phyloP scores from a whole-genome alignment of 1,140 invertebrate species.

The Akabosia matsudoensis region DNA sequence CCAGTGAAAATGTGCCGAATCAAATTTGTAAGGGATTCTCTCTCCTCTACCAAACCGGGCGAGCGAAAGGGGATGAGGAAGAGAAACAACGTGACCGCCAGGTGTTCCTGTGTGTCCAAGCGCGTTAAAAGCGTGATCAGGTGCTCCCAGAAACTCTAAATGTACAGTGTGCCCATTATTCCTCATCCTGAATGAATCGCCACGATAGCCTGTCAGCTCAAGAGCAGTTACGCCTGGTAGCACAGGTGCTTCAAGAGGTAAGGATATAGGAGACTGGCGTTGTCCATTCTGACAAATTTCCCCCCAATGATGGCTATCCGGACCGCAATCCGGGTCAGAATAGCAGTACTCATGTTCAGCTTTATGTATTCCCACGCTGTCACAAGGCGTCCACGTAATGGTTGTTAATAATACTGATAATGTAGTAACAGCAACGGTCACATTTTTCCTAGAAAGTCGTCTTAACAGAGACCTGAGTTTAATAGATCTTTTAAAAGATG shows the following conservation, averaged over 20 bases:
- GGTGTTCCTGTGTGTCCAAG: background rate
- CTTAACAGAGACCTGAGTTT: too few relatives aligned
- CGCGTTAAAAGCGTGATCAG: background rate
- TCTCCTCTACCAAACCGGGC: background rate
- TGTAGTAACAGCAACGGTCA: too few relatives aligned
- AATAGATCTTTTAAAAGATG: too few relatives aligned
- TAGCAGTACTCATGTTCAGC: background rate
- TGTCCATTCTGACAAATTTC: background rate
- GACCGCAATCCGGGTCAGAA: slow-evolving; percentile 11
- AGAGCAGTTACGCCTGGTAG: background rate
- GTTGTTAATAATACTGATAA: too few relatives aligned
- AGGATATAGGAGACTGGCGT: background rate
- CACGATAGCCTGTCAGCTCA: background rate
- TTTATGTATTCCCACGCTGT: background rate
- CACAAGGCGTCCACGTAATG: background rate
- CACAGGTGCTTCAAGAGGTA: background rate
- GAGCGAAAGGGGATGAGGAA: background rate
- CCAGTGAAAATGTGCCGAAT: slow-evolving; percentile 83
- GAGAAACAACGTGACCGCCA: background rate
- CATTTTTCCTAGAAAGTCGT: too few relatives aligned
- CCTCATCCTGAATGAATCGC: background rate
- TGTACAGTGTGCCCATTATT: slow-evolving; percentile 22
- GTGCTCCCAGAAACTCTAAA: background rate
- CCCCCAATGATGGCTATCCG: background rate
- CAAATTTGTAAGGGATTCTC: slow-evolving; percentile 66